Conservation (phyloP, 2,888 invertebrate species). For the Dioctria rufipes region DNA sequence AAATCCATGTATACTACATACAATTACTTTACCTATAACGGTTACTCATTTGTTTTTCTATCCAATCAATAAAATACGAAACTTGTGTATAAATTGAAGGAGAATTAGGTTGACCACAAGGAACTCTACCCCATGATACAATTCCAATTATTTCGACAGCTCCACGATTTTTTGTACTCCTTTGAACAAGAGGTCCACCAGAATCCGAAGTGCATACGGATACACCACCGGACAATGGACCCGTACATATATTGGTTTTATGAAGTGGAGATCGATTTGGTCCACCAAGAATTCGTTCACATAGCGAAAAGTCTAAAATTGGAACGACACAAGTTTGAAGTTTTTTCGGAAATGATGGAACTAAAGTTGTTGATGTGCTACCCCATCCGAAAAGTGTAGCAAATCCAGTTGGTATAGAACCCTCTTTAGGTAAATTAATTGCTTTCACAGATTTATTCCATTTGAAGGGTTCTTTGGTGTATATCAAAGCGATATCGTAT, state of each 20-base stretch:
- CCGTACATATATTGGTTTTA: conserved; percentile 69
- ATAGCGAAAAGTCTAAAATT: conserved; percentile 65
- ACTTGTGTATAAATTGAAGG: conserved; percentile 73
- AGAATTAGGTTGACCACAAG: conserved; percentile 69
- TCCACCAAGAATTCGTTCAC: conserved; percentile 66
- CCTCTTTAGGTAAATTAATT: conserved; percentile 65
- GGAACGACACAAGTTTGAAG: conserved; percentile 67
- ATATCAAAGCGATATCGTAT: conserved; percentile 69
- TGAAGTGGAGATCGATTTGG: conserved; percentile 57
- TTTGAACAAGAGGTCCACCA: conserved; percentile 69
- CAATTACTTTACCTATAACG: background rate
- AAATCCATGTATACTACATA: no score
- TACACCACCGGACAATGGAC: conserved; percentile 68
- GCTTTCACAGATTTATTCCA: conserved; percentile 66
- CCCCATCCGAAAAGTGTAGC: conserved; percentile 69
- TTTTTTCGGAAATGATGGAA: conserved; percentile 64
- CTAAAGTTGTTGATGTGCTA: conserved; percentile 68
- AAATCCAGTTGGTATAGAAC: conserved; percentile 65
- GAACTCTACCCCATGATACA: conserved; percentile 73
- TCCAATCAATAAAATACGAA: conserved; percentile 71
- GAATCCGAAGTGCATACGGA: conserved; percentile 69
- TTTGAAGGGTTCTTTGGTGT: conserved; percentile 65
- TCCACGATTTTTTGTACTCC: conserved; percentile 3
- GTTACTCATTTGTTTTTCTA: conserved; percentile 56
- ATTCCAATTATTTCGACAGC: conserved; percentile 69